Conservation (phyloP, 2,888 invertebrate genomes). For the Mellilla xanthometata region DNA sequence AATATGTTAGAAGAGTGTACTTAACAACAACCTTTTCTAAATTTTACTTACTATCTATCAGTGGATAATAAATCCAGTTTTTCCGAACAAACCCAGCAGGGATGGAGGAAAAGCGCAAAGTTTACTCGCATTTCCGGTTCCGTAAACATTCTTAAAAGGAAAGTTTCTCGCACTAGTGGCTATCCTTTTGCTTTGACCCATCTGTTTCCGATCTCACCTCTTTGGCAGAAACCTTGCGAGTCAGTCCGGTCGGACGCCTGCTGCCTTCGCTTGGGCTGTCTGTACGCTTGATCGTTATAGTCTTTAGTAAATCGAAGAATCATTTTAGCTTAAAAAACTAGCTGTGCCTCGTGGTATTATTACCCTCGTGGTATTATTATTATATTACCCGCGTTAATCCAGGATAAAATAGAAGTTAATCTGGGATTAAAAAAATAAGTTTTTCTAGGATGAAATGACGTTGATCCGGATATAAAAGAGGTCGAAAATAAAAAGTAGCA, state of each 20-base stretch:
- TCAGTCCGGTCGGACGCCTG: conserved; percentile 5
- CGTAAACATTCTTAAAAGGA: conserved; percentile 13
- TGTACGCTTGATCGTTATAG: conserved; percentile 57
- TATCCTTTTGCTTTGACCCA: conserved; percentile 9
- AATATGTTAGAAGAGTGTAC: too few relatives aligned
- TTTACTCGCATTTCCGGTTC: conserved; percentile 9
- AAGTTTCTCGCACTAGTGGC: conserved; percentile 7
- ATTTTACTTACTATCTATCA: not conserved
- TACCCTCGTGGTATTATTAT: too few relatives aligned
- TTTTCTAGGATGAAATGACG: too few relatives aligned
- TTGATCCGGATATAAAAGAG: too few relatives aligned
- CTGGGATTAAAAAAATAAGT: too few relatives aligned
- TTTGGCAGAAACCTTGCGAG: conserved; percentile 8
- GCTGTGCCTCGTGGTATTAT: too few relatives aligned
- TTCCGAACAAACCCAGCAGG: conserved; percentile 3
- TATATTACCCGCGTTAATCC: too few relatives aligned
- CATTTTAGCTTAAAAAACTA: too few relatives aligned
- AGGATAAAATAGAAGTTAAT: too few relatives aligned
- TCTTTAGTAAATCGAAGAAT: conserved; percentile 2
- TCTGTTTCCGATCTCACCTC: conserved; percentile 9
- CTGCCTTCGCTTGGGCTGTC: conserved; percentile 41
- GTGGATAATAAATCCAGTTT: not conserved
- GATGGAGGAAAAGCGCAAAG: conserved; percentile 9
- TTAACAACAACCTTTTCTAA: too few relatives aligned
- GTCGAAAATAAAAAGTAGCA: too few relatives aligned